Conservation (phyloP, 2,113 vertebrate genomes). For the Talpa occidentalis region DNA sequence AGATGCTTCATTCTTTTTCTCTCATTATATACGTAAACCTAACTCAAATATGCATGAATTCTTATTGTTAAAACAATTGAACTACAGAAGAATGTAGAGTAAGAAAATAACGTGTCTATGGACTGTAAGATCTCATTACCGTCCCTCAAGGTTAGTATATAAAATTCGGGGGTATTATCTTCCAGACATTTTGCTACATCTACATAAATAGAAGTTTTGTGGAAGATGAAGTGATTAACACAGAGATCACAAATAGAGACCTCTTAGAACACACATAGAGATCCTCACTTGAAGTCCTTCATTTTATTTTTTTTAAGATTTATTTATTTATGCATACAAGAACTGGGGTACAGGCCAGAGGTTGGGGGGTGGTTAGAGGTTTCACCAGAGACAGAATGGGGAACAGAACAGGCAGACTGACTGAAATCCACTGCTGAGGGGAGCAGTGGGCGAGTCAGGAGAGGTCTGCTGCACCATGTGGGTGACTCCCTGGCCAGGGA, state of each 20-base stretch:
- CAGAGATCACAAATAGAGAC: neutral
- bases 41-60: neutral
- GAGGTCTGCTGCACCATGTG: too few relatives aligned
- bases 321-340: too few relatives aligned
- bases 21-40: neutral
- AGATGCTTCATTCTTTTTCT: neutral
- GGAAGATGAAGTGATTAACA: neutral
- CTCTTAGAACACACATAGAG: neutral
- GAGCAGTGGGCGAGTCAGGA: too few relatives aligned
- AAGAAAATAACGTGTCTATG: neutral
- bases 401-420: too few relatives aligned
- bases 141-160: neutral
- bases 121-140: neutral
- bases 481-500: too few relatives aligned
- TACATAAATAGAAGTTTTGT: neutral
- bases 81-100: neutral
- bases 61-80: conserved; percentile 31
- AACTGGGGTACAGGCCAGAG: too few relatives aligned
- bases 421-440: too few relatives aligned
- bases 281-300: neutral
- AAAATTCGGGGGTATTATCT: neutral
- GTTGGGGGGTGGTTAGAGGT: too few relatives aligned
- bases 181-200: neutral
- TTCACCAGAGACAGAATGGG: too few relatives aligned
- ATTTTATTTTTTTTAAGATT: conserved; percentile 56